Base-by-base conservation (phyloP, 1,140 invertebrate species). In the Aphelenchoides besseyi region DNA sequence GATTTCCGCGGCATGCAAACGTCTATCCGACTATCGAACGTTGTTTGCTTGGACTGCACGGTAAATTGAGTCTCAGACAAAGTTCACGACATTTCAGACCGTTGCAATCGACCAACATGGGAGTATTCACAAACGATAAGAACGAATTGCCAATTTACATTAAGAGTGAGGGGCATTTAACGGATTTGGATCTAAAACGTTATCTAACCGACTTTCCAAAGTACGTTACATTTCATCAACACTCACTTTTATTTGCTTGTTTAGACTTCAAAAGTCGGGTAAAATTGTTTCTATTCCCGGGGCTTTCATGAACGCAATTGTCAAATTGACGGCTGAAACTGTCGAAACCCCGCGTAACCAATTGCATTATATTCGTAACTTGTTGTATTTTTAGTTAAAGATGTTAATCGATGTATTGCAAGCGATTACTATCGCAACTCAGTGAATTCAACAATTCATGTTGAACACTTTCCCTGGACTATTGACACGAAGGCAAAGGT, bases 201-300 rank as follows among this genome's bases (percentile, higher is more conserved):
- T 37, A 41, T 23, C 26, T 77, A n/a, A 66, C 9, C 2, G 75
- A 77, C 28, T 68, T 79, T 29, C 35, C 32, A 30, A 78, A 74
- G 52, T 69, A 23, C n/a, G 8, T 35, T 23, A 28, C 68, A 26
- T 68, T 68, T 37, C 30, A 70, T 66, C 36, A 28, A 18, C 12
- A 28, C 26, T 70, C n/a, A n/a, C n/a, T n/a, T n/a, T n/a, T n/a
- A 12, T 23, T 48, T 48, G 12, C 41, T 48, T 48, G 12, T 72
- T 74, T 32, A 70, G 36, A 59, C 61, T 63, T 28, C 77, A 80
- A 67, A 80, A 81, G 53, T 37, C 68, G 8, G 78, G 72, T n/a
- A 78, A 78, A 62, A 64, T 78, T 33, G 30, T 36, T 0, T 32
- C 63, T 12, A 48, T 78, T 26, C 77, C 76, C n/a, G 61, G 48